Conservation (phyloP, 2,113 vertebrate species). For the Pangasianodon gigas region DNA sequence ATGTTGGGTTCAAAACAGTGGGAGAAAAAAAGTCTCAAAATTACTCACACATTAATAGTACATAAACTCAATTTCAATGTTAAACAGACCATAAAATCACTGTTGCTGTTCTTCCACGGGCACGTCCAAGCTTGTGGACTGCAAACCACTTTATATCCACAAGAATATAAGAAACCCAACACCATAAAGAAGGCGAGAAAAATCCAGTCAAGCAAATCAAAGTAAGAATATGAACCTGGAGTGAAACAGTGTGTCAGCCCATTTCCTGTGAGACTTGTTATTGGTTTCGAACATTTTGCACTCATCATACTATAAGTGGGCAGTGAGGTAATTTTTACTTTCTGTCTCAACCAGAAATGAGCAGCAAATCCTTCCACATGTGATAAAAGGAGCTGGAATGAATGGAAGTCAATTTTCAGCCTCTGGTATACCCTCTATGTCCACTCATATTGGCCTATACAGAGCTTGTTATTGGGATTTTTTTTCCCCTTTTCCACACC, state of each 20-base stretch:
- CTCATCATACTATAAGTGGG: constrained; percentile 8
- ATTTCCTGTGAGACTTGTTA: constrained; percentile 20
- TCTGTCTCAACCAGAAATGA: constrained; percentile 18
- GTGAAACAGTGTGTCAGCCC: constrained; percentile 1
- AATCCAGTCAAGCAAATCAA: constrained; percentile 15
- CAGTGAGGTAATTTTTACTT: background rate
- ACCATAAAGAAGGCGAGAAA: background rate
- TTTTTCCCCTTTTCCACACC: background rate
- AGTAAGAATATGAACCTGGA: constrained; percentile 24
- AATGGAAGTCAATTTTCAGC: constrained; percentile 9
- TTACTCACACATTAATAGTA: constrained; percentile 11
- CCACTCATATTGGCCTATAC: background rate
- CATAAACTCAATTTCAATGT: constrained; percentile 23
- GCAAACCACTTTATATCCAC: constrained; percentile 8
- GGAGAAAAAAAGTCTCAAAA: background rate
- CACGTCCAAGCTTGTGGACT: constrained; percentile 9
- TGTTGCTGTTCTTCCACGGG: background rate
- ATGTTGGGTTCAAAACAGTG: background rate
- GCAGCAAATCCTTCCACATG: constrained; percentile 10
- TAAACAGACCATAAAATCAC: constrained; percentile 42
- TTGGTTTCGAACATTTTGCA: constrained; percentile 23
- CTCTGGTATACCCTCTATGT: background rate
- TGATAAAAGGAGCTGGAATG: constrained; percentile 20
- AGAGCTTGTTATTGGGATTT: background rate
- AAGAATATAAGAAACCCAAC: background rate